Percentiles rank a stretch among this genome's conserved stretches.
Conservation (phyloP, 1,140 invertebrate genomes). For the Nasonia longicornis region DNA sequence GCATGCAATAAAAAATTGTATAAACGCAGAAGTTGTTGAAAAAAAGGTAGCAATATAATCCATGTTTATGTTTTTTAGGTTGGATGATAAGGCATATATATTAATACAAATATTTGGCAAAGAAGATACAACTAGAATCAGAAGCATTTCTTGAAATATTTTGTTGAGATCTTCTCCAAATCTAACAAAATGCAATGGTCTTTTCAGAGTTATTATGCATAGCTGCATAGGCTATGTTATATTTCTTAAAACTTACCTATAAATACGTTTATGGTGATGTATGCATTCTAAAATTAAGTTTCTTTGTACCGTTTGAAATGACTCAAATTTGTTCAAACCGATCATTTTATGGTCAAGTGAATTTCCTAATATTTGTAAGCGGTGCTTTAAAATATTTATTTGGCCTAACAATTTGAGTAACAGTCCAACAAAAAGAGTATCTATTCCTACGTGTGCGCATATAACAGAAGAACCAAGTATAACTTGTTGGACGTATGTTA, state of each 20-base stretch:
- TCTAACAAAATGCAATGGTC: neutral
- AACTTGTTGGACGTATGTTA: constrained; percentile 28
- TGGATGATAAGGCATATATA: constrained; percentile 8
- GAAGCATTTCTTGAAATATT: constrained; percentile 7
- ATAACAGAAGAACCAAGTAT: constrained; percentile 26
- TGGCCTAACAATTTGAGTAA: neutral
- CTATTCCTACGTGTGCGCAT: constrained; percentile 12
- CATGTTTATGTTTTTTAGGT: neutral
- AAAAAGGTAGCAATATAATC: constrained; percentile 7
- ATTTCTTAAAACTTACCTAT: neutral
- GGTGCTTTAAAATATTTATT: constrained; percentile 24
- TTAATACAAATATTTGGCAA: constrained; percentile 31
- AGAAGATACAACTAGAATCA: neutral
- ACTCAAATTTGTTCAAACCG: neutral
- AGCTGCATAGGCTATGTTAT: neutral
- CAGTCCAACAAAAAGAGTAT: constrained; percentile 25
- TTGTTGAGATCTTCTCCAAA: constrained; percentile 19
- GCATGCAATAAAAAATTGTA: constrained; percentile 27
- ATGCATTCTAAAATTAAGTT: neutral
- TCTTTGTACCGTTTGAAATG: neutral
- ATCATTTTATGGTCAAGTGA: neutral
- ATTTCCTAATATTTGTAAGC: neutral
- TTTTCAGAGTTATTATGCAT: neutral
- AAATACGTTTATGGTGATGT: constrained; percentile 3
- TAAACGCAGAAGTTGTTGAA: neutral